phyloP scores from a whole-genome alignment of 2,797 vertebrate species.

The Danionella dracula region DNA sequence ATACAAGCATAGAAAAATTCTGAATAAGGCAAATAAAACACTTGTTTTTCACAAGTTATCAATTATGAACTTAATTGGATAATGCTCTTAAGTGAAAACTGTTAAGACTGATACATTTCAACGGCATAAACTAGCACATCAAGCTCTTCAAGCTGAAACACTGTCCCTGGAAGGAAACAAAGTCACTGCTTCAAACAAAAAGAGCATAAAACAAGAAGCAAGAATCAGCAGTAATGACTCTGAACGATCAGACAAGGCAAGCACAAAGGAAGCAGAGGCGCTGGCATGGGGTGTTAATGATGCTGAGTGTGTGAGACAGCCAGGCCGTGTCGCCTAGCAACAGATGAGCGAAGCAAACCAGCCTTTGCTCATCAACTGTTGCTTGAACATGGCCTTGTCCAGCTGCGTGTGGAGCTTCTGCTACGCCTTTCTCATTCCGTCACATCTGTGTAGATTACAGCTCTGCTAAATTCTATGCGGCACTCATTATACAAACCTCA shows the following conservation, averaged over 20 bases:
- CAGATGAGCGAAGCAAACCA: constrained; percentile 68
- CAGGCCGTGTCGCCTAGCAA: constrained; percentile 71
- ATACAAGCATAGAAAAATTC: too few relatives aligned
- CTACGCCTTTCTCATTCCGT: not conserved
- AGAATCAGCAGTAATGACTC: constrained; percentile 18
- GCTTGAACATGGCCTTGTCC: not conserved
- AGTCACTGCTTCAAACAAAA: not conserved
- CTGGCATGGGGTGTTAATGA: constrained; percentile 57
- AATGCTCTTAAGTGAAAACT: not conserved
- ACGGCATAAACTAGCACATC: too few relatives aligned
- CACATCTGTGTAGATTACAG: not conserved
- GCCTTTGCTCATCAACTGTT: constrained; percentile 59
- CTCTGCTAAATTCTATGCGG: too few relatives aligned
- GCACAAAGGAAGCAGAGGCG: not conserved
- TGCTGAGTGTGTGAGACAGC: constrained; percentile 63
- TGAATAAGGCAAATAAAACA: too few relatives aligned
- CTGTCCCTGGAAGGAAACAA: not conserved
- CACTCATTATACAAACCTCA: too few relatives aligned
- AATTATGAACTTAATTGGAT: too few relatives aligned
- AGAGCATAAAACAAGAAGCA: too few relatives aligned
- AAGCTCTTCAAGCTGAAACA: not conserved
- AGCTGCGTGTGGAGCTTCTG: not conserved
- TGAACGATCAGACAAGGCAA: constrained; percentile 29
- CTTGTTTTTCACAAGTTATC: too few relatives aligned
- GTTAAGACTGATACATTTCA: too few relatives aligned